A percentile compares a stretch with the other conserved stretches of the same genome.
Evolutionary conservation across 2,888 invertebrate genomes (phyloP).

Genomic region (Acanthoscelides obtectus): DNA sequence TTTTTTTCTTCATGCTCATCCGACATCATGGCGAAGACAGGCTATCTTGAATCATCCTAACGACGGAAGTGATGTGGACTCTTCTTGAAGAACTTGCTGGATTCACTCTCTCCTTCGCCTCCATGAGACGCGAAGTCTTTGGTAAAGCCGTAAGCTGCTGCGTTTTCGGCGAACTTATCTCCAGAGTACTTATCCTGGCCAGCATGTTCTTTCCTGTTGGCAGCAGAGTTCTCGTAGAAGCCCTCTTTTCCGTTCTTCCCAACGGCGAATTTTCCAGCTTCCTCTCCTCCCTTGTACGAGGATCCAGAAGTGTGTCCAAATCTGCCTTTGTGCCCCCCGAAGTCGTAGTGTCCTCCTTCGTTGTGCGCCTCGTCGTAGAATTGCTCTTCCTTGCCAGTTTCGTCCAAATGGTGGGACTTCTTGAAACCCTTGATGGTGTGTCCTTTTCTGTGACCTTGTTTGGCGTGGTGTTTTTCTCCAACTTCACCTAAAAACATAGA

Average conservation of each 20-base stretch:
- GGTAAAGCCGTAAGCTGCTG: conserved; percentile 55
- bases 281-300: conserved; percentile 57
- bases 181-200: conserved; percentile 59
- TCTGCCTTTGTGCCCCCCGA: conserved; percentile 54
- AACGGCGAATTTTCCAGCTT: conserved; percentile 55
- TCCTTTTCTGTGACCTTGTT: conserved; percentile 59
- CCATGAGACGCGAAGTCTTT: conserved; percentile 59
- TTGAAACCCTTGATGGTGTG: conserved; percentile 65
- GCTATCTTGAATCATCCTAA: background rate
- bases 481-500: conserved; percentile 44
- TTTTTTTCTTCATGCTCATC: background rate
- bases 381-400: conserved; percentile 60
- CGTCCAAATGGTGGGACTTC: conserved; percentile 61
- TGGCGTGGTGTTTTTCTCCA: conserved; percentile 53
- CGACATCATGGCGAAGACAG: background rate
- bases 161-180: conserved; percentile 55
- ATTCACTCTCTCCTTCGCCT: conserved; percentile 58
- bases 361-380: conserved; percentile 64
- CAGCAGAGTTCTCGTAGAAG: conserved; percentile 54
- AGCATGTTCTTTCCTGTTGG: conserved; percentile 54
- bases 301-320: conserved; percentile 56
- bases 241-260: conserved; percentile 57
- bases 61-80: conserved; percentile 44
- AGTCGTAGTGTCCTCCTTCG: conserved; percentile 56
- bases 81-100: conserved; percentile 54